Conservation (phyloP, 2,888 invertebrate species). For the Sericinus montela region DNA sequence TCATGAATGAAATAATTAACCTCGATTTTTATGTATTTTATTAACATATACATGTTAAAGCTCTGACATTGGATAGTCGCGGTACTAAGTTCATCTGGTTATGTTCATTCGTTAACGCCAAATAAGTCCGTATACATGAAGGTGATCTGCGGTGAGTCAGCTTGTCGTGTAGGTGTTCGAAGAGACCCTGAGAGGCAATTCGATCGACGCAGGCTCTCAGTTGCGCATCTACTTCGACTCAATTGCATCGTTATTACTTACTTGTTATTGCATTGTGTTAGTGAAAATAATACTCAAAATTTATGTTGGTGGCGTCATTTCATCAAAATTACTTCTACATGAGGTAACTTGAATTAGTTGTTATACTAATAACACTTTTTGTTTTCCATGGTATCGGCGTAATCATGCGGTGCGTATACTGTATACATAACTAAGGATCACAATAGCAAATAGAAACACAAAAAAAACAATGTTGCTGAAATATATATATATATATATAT, state of each 20-base stretch:
- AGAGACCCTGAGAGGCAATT: constrained; percentile 42
- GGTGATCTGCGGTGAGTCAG: constrained; percentile 71
- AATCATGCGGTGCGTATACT: not conserved
- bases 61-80: constrained; percentile 46
- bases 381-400: not conserved
- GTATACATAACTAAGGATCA: too few species aligned
- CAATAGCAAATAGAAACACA: too few species aligned
- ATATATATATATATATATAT: too few species aligned
- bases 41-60: constrained; percentile 13
- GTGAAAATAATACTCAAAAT: constrained; percentile 21
- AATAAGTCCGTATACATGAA: constrained; percentile 73
- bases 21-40: constrained; percentile 1
- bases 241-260: constrained; percentile 13
- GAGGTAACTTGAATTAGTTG: not conserved
- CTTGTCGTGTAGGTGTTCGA: constrained; percentile 51
- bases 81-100: constrained; percentile 41
- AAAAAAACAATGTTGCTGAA: too few species aligned
- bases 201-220: constrained; percentile 43
- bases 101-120: constrained; percentile 66
- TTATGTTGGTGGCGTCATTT: constrained; percentile 13
- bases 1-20: constrained; percentile 18
- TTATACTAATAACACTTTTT: not conserved
- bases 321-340: not conserved
- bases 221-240: constrained; percentile 41
- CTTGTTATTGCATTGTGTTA: constrained; percentile 33